Conservation (phyloP, 2,797 vertebrate species). For the Poecilia gillii region DNA sequence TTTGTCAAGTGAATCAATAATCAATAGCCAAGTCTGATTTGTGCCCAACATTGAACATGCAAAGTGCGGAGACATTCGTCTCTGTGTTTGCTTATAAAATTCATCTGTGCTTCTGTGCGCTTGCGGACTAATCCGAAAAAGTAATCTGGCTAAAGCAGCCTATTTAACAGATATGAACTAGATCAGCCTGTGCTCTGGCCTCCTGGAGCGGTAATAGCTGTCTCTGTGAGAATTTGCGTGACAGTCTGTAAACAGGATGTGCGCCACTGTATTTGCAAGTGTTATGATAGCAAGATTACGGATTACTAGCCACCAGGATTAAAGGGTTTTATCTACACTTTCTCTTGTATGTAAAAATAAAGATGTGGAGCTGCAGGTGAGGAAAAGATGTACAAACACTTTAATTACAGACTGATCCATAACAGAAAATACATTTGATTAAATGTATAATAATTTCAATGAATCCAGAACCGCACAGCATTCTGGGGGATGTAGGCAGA, state of each 20-base stretch:
- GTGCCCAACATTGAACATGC: not conserved
- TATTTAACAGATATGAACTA: constrained; percentile 75
- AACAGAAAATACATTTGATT: too few species aligned
- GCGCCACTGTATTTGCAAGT: constrained; percentile 21
- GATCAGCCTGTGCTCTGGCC: constrained; percentile 58
- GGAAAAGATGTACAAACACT: constrained; percentile 1
- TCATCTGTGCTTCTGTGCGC: constrained; percentile 47
- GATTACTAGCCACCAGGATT: constrained; percentile 55
- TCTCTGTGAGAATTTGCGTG: constrained; percentile 16
- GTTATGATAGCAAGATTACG: constrained; percentile 62
- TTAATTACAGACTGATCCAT: too few species aligned
- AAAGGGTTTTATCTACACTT: constrained; percentile 51
- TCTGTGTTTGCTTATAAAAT: constrained; percentile 50
- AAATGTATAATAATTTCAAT: too few species aligned
- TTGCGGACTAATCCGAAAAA: constrained; percentile 66
- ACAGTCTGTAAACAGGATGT: constrained; percentile 24
- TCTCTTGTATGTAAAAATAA: not conserved
- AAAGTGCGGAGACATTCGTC: not conserved
- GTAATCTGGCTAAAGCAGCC: constrained; percentile 76
- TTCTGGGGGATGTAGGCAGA: too few species aligned
- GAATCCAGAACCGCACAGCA: too few species aligned
- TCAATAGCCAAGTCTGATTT: not conserved
- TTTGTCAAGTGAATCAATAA: not conserved
- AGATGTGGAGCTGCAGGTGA: constrained; percentile 5
- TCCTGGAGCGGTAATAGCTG: constrained; percentile 46